These are phyloP conservation scores for Colaptes auratus DNA, from an alignment of 2,113 vertebrate genomes.

Conservation along the genomic window DNA sequence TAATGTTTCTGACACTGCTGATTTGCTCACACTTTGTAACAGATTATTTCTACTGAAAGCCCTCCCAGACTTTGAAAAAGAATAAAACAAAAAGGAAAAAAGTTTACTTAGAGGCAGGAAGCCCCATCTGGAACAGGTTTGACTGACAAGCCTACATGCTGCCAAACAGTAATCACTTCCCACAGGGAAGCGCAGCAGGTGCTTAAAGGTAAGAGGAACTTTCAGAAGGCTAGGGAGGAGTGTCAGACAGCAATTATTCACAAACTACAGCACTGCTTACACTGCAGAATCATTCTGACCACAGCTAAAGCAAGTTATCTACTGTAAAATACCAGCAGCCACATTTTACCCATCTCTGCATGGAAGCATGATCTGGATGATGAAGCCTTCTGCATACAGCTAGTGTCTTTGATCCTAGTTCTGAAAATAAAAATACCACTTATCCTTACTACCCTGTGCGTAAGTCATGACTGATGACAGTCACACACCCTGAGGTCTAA, in stretches of 20 bases:
- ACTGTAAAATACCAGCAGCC: neutral
- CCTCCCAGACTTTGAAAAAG: neutral
- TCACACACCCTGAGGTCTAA: fast-evolving
- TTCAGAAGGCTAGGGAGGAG: constrained; percentile 5
- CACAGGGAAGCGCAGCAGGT: neutral
- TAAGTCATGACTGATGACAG: neutral
- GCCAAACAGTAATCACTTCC: neutral
- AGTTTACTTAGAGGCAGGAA: neutral
- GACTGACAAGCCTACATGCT: neutral
- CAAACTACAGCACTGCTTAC: neutral
- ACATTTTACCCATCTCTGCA: neutral
- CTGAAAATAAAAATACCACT: neutral
- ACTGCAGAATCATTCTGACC: neutral
- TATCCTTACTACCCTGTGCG: neutral
- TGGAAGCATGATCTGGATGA: neutral
- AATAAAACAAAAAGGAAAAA: neutral
- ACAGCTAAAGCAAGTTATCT: neutral
- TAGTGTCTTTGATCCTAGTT: neutral
- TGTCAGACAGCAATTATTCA: constrained; percentile 9
- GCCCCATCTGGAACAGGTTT: neutral
- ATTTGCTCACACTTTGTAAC: neutral
- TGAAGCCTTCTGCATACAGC: neutral
- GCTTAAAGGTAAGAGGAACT: constrained; percentile 23
- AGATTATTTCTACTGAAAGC: neutral
- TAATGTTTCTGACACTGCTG: neutral